These are phyloP conservation scores for Epizoanthus illoricatus DNA, from an alignment of 92 coral and sea anemone genomes.

Conservation along the genomic window DNA sequence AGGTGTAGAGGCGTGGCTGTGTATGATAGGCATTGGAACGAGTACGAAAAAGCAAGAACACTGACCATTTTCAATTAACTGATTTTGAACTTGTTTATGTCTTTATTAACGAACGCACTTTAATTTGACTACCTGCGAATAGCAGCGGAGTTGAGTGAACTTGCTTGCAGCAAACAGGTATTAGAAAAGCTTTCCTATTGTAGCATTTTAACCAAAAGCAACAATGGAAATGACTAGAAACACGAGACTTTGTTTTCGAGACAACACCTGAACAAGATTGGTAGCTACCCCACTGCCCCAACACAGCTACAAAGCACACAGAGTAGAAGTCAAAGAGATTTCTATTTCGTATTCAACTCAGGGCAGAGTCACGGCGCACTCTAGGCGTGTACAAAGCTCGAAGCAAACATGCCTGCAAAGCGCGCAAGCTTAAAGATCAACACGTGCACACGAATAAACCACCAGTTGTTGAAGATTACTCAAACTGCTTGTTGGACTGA, in stretches of 20 bases:
- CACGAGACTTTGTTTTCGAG: conserved; percentile 21
- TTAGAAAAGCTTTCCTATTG: too few relatives aligned
- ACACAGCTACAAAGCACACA: conserved; percentile 8
- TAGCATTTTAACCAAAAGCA: background rate
- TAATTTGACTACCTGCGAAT: background rate
- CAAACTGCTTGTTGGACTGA: background rate
- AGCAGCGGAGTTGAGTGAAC: background rate
- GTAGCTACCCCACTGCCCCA: background rate
- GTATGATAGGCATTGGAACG: background rate
- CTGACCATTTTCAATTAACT: background rate
- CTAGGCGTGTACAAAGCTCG: background rate
- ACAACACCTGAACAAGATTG: background rate
- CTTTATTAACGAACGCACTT: background rate
- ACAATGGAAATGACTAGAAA: background rate
- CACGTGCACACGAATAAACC: conserved; percentile 25
- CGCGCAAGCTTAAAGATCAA: conserved; percentile 17
- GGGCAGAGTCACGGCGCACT: background rate
- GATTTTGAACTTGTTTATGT: conserved; percentile 1
- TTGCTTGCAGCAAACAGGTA: background rate
- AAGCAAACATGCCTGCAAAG: conserved; percentile 7
- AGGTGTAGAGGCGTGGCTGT: background rate
- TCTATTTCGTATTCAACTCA: background rate
- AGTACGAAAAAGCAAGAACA: background rate
- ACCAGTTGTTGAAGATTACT: background rate
- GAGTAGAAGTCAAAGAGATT: background rate